Percentiles rank a stretch among this genome's conserved stretches.
Evolutionary conservation across 2,113 vertebrate genomes (phyloP).

Genomic region (Coracopsis vasa): DNA sequence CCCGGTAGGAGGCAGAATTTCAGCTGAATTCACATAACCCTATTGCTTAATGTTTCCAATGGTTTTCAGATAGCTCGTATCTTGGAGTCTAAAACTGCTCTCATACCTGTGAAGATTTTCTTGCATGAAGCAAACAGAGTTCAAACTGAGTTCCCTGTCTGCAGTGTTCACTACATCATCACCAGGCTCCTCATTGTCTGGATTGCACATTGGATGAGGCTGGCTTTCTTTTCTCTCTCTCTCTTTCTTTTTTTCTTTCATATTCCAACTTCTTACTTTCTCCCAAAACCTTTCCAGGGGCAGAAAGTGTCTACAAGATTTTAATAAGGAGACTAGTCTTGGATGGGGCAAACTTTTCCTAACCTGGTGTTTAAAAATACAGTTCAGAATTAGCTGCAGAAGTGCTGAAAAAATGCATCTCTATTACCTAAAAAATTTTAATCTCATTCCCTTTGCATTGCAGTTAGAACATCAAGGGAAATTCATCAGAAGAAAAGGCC

Average conservation of each 20-base stretch:
- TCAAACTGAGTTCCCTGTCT: conserved; percentile 28
- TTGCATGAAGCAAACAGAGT: not conserved
- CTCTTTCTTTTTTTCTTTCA: not conserved
- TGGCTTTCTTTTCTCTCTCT: not conserved
- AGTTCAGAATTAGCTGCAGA: not conserved
- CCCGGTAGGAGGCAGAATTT: not conserved
- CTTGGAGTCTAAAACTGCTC: not conserved
- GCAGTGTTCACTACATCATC: not conserved
- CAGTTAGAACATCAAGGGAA: not conserved
- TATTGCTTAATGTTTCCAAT: not conserved
- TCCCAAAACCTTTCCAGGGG: not conserved
- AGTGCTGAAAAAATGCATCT: not conserved
- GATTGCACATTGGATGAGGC: not conserved
- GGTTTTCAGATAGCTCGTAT: not conserved
- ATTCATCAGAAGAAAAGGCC: not conserved
- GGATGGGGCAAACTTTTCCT: not conserved
- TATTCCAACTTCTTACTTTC: not conserved
- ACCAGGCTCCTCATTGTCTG: conserved; percentile 25
- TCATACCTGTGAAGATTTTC: conserved; percentile 16
- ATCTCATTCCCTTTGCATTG: not conserved
- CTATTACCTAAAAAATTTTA: not conserved
- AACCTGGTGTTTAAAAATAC: not conserved
- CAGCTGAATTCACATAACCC: not conserved
- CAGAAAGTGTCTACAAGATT: not conserved
- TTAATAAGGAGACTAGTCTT: not conserved